Conservation (phyloP, 2,113 vertebrate genomes). For the Pseudorhombus dupliciocellatus region DNA sequence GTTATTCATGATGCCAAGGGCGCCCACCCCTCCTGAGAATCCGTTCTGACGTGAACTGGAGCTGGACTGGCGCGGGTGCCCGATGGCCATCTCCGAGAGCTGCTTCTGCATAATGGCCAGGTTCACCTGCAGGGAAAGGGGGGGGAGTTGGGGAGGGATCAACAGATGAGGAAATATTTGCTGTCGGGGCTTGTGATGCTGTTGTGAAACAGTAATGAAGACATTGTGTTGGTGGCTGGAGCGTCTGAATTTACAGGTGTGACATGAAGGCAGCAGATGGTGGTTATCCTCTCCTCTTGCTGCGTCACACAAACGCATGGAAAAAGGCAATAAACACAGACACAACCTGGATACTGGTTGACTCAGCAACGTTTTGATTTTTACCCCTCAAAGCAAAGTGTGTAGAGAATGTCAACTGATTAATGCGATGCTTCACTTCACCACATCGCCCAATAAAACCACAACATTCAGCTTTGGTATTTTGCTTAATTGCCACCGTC, state of each 20-base stretch:
- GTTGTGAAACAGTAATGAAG: not conserved
- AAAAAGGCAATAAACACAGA: constrained; percentile 9
- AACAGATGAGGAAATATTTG: constrained; percentile 6
- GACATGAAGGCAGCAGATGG: constrained; percentile 18
- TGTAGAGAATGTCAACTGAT: not conserved
- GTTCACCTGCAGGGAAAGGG: constrained; percentile 76
- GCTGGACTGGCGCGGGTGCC: constrained; percentile 82
- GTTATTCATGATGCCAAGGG: constrained; percentile 97
- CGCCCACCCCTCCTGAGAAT: constrained; percentile 93
- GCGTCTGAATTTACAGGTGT: constrained; percentile 28
- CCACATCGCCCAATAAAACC: too few species aligned
- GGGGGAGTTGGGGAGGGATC: not conserved
- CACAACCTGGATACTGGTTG: constrained; percentile 9
- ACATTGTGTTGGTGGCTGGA: not conserved
- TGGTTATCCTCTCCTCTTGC: not conserved
- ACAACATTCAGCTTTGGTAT: too few species aligned
- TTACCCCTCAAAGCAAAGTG: not conserved
- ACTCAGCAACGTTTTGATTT: not conserved
- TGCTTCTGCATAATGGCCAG: constrained; percentile 96
- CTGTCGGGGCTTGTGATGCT: not conserved
- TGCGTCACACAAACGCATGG: not conserved
- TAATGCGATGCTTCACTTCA: too few species aligned
- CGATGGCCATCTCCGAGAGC: constrained; percentile 90
- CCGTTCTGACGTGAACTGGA: constrained; percentile 84
- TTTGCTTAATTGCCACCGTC: too few species aligned